These are phyloP conservation scores for Capromys pilorides DNA, from an alignment of 2,797 vertebrate genomes.

Conservation along the genomic window DNA sequence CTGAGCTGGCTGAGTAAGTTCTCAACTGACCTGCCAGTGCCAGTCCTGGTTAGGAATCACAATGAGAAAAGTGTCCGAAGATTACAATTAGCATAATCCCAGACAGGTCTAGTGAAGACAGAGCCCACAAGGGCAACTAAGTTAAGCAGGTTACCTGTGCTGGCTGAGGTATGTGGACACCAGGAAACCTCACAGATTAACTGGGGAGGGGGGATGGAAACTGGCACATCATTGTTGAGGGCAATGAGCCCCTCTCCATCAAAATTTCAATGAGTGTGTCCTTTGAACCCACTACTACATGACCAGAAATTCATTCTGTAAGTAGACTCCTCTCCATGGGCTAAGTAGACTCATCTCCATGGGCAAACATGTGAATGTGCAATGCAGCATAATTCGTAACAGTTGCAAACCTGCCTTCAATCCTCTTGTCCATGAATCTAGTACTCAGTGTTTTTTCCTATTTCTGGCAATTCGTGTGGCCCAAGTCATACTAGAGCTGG, in stretches of 20 bases:
- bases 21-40: slow-evolving; percentile 77
- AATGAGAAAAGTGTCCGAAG: slow-evolving; percentile 66
- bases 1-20: slow-evolving; percentile 63
- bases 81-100: slow-evolving; percentile 52
- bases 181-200: background rate
- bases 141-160: background rate
- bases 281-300: background rate
- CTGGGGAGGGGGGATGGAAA: background rate
- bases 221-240: background rate
- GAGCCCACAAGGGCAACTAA: background rate
- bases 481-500: too few relatives aligned
- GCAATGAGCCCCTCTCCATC: background rate
- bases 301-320: background rate
- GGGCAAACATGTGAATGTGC: background rate
- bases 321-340: background rate
- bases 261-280: background rate
- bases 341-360: background rate
- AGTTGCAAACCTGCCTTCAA: background rate
- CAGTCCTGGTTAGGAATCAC: slow-evolving; percentile 72
- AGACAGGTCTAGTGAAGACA: slow-evolving; percentile 62
- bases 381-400: background rate
- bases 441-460: too few relatives aligned
- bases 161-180: background rate
- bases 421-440: background rate
- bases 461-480: too few relatives aligned